These are phyloP conservation scores for Araneus ventricosus DNA, from an alignment of 1,140 invertebrate species.

Conservation along the genomic window DNA sequence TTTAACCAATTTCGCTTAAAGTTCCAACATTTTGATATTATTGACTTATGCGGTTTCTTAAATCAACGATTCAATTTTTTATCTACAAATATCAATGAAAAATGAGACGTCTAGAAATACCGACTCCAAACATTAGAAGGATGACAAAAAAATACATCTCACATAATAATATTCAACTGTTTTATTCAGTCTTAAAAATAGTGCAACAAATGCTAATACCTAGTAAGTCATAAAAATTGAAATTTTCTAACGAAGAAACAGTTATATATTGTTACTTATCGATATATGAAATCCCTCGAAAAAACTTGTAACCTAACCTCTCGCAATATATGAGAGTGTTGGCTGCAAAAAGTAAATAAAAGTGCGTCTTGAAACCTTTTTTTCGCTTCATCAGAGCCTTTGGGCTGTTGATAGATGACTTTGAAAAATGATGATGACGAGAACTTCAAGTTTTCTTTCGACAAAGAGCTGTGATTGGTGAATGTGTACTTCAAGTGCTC, in stretches of 20 bases:
- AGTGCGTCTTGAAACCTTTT: conserved; percentile 42
- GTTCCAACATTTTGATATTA: too few species aligned
- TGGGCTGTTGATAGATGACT: conserved; percentile 64
- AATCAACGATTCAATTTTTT: too few species aligned
- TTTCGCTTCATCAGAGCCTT: conserved; percentile 56
- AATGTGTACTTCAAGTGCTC: conserved; percentile 36
- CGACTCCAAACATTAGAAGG: too few species aligned
- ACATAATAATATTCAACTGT: too few species aligned
- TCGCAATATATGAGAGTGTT: not conserved
- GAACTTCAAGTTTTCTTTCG: conserved; percentile 55
- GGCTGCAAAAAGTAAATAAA: conserved; percentile 39
- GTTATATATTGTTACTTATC: not conserved
- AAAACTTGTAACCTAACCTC: conserved; percentile 43
- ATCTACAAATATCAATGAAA: too few species aligned
- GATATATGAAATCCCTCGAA: not conserved
- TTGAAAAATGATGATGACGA: conserved; percentile 72
- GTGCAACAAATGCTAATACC: too few species aligned
- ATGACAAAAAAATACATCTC: too few species aligned
- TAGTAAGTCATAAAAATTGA: not conserved
- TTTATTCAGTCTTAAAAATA: not conserved
- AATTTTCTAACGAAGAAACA: not conserved
- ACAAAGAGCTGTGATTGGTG: conserved; percentile 71
- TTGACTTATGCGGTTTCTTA: too few species aligned
- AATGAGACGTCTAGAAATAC: too few species aligned
- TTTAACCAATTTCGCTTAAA: too few species aligned